phyloP scores from a whole-genome alignment of 92 coral and sea anemone species.

The Epizoanthus stellaris region DNA sequence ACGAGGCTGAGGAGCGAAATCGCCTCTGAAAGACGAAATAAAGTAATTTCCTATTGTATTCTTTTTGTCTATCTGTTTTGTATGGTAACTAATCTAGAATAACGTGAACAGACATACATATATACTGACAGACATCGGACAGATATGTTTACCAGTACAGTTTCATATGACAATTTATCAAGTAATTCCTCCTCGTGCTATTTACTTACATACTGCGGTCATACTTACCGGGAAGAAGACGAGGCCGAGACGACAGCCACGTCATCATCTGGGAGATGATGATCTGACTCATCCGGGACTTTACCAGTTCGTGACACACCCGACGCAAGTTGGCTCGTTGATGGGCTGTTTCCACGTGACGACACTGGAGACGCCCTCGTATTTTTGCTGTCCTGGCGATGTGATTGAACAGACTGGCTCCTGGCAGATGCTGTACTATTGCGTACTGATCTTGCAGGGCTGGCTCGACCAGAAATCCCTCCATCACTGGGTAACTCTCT shows the following conservation, averaged over 20 bases:
- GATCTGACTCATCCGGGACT: not conserved
- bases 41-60: not conserved
- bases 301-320: not conserved
- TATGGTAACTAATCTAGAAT: no score
- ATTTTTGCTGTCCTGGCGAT: not conserved
- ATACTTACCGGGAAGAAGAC: conserved; percentile 11
- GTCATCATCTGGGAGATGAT: not conserved
- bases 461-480: not conserved
- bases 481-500: not conserved
- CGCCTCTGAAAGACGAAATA: not conserved
- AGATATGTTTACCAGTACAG: no score
- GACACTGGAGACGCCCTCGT: not conserved
- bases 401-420: conserved; percentile 2
- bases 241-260: not conserved
- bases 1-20: not conserved
- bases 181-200: no score
- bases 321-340: not conserved
- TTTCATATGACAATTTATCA: no score
- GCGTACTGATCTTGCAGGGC: not conserved
- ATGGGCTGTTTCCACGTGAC: not conserved
- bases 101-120: no score
- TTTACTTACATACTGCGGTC: no score
- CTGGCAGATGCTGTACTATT: not conserved
- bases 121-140: no score
- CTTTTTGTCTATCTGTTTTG: not conserved